Evolutionary conservation across 2,888 invertebrate genomes (phyloP), one percentile per base, ranked within the genome.

Genomic region (Dyspetes luteomarginatus): DNA sequence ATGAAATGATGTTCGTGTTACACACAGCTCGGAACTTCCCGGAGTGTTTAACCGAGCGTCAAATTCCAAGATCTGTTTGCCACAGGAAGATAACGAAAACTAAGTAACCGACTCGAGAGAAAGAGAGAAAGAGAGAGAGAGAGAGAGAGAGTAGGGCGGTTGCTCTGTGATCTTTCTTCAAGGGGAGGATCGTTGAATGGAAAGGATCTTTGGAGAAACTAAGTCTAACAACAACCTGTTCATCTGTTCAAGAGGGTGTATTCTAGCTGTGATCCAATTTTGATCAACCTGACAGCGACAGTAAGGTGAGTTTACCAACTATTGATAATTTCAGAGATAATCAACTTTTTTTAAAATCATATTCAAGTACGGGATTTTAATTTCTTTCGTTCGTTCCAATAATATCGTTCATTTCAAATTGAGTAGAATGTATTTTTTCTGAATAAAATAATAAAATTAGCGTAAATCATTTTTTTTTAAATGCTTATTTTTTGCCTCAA

Each of bases 51-150:
- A 77, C 82, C 65, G 73, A 50, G 77, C 77, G 73, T 77, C 60
- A 67, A 77, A 82, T 80, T 80, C 71, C 71, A 52, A 81, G 81
- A 74, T 78, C 77, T 55, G 65, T 41, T 75, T 76, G 69, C 73
- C 65, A 68, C 73, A 41, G 68, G 45, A 78, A 81, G 78, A 82
- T 82, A 81, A 78, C 78, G 71, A 58, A 72, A 82, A 56, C 71
- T 52, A 60, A 71, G 64, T 71, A 74, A 50, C 28, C 26, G 56
- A 80, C 56, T 7, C 58, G 48, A 50, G 45, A 28, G 55, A 48
- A 56, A 68, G 60, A 36, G 67, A 52, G 30, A 28, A 36, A 12
- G 65, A n/a, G n/a, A n/a, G n/a, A n/a, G 36, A 65, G 48, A 50
- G 45, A 28, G 55, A 48, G 60, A 68, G 60, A 36, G 67, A 52